phyloP scores from a whole-genome alignment of 1,140 invertebrate species.

The Drosophila truncata region DNA sequence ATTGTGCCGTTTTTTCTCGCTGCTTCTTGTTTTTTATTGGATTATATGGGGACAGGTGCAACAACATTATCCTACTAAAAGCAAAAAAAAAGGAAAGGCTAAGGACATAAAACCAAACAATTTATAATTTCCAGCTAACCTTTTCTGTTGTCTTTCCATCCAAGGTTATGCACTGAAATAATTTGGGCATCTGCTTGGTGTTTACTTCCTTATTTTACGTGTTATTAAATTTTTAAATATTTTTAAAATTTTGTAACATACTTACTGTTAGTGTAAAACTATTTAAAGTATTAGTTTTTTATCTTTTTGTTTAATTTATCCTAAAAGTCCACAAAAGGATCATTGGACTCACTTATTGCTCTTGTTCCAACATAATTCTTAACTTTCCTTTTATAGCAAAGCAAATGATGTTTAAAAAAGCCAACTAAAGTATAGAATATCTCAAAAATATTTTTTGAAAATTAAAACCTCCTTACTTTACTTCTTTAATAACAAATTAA shows the following conservation, averaged over 20 bases:
- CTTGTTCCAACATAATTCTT: too few species aligned
- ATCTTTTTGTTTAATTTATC: too few species aligned
- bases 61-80: slow-evolving; percentile 15
- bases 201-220: not conserved
- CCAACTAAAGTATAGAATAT: not conserved
- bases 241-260: not conserved
- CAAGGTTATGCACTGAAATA: not conserved
- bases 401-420: too few species aligned
- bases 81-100: slow-evolving; percentile 11
- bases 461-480: not conserved
- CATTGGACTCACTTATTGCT: too few species aligned
- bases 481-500: not conserved
- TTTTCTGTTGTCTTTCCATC: slow-evolving; percentile 14
- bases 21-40: slow-evolving; percentile 7
- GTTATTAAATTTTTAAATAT: not conserved
- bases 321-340: too few species aligned
- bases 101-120: slow-evolving; percentile 54
- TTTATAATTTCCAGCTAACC: slow-evolving; percentile 25
- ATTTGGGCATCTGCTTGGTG: not conserved
- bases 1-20: slow-evolving; percentile 22
- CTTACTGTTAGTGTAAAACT: too few species aligned
- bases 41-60: slow-evolving; percentile 34
- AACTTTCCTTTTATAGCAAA: too few species aligned
- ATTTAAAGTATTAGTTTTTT: too few species aligned
- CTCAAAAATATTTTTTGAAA: not conserved